phyloP scores from a whole-genome alignment of 2,888 invertebrate species.

The Serrognathus titanus region DNA sequence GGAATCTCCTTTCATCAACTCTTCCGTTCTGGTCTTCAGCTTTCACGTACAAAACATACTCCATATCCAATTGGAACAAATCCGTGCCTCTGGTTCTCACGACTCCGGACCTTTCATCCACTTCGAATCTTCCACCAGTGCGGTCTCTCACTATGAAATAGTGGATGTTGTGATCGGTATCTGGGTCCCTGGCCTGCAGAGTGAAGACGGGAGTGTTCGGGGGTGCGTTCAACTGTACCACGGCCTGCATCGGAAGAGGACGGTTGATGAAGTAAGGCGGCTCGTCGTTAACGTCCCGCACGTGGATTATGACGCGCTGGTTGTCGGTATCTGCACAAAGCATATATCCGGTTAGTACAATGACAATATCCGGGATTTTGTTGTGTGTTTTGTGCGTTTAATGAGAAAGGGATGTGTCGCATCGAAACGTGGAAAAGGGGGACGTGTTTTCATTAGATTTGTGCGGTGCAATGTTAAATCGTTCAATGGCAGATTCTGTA shows the following conservation, averaged over 20 bases:
- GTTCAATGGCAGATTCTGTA: too few relatives aligned
- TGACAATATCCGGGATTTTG: neutral
- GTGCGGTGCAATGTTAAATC: too few relatives aligned
- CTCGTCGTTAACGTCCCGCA: slow-evolving; percentile 96
- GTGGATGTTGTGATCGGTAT: slow-evolving; percentile 93
- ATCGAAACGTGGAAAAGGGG: neutral
- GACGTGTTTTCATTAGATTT: too few relatives aligned
- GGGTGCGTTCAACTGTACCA: slow-evolving; percentile 92
- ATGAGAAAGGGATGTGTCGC: slow-evolving; percentile 1
- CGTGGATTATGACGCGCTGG: slow-evolving; percentile 90
- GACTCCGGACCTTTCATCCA: slow-evolving; percentile 58
- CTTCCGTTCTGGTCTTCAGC: slow-evolving; percentile 94
- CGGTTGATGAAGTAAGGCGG: slow-evolving; percentile 96
- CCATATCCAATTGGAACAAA: slow-evolving; percentile 91
- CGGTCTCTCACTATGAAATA: slow-evolving; percentile 93
- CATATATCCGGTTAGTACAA: neutral
- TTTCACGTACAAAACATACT: slow-evolving; percentile 93
- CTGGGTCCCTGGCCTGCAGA: slow-evolving; percentile 94
- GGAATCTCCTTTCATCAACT: slow-evolving; percentile 84
- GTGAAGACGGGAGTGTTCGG: slow-evolving; percentile 96
- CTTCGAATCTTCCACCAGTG: slow-evolving; percentile 61
- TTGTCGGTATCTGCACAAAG: slow-evolving; percentile 79
- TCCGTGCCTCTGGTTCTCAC: slow-evolving; percentile 89
- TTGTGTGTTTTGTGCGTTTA: neutral
- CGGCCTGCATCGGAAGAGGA: slow-evolving; percentile 95